These are phyloP conservation scores for Apodemia zela DNA, from an alignment of 2,888 invertebrate genomes.

Conservation along the genomic window DNA sequence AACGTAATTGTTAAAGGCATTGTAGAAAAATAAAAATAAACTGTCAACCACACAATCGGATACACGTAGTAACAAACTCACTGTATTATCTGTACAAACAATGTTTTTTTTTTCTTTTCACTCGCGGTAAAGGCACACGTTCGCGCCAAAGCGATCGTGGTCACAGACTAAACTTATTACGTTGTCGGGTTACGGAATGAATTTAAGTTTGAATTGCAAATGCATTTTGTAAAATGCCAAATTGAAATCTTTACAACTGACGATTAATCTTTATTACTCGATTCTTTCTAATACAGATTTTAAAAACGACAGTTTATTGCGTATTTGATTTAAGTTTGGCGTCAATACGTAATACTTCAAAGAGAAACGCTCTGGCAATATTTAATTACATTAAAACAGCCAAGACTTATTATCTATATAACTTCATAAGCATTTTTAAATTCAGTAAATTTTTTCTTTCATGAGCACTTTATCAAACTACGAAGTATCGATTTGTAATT, in stretches of 20 bases:
- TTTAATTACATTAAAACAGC: background rate
- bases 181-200: conserved; percentile 5
- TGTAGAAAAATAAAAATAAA: conserved; percentile 21
- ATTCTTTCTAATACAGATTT: background rate
- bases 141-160: conserved; percentile 16
- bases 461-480: too few species aligned
- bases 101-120: conserved; percentile 22
- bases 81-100: conserved; percentile 15
- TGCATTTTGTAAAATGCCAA: conserved; percentile 13
- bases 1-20: conserved; percentile 22
- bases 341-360: background rate
- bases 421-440: too few species aligned
- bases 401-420: too few species aligned
- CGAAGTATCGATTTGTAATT: too few species aligned
- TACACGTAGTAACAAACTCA: conserved; percentile 23
- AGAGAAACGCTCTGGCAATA: background rate
- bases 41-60: conserved; percentile 22
- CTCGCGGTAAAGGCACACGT: conserved; percentile 20
- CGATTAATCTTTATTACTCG: conserved; percentile 1
- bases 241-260: background rate
- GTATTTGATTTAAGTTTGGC: background rate
- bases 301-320: background rate
- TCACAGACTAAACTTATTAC: conserved; percentile 15
- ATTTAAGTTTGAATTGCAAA: background rate
- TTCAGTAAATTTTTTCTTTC: too few species aligned